phyloP scores from a whole-genome alignment of 1,140 invertebrate genomes.

The Heliconius melpomene region DNA sequence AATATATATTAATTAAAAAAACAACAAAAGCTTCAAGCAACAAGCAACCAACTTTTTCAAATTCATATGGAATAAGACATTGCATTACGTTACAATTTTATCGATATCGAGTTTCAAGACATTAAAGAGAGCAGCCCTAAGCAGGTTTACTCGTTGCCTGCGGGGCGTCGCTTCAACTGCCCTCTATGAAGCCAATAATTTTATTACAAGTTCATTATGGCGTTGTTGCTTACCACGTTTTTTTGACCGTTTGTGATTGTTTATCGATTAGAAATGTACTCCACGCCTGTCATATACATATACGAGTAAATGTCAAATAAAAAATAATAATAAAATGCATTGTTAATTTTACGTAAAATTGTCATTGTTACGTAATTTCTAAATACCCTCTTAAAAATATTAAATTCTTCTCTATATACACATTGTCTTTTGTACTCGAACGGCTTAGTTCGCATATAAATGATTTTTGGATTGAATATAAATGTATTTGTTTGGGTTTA shows the following conservation, averaged over 20 bases:
- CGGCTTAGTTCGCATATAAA: neutral
- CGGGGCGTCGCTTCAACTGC: conserved; percentile 72
- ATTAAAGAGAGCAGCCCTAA: conserved; percentile 45
- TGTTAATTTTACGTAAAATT: too few relatives aligned
- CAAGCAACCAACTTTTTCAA: neutral
- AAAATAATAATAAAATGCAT: too few relatives aligned
- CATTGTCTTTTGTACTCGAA: neutral
- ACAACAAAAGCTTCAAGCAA: neutral
- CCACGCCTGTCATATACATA: neutral
- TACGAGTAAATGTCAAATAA: neutral
- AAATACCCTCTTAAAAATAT: too few relatives aligned
- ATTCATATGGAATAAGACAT: neutral
- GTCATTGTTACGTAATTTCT: neutral
- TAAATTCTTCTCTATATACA: too few relatives aligned
- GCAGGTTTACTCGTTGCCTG: conserved; percentile 69
- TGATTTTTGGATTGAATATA: neutral
- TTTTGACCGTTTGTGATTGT: conserved; percentile 39
- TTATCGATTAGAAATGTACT: conserved; percentile 29
- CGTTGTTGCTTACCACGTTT: conserved; percentile 59
- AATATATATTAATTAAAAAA: neutral
- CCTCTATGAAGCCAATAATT: conserved; percentile 79
- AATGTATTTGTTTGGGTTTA: neutral
- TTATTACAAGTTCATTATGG: conserved; percentile 80
- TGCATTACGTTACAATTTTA: neutral
- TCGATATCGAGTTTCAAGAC: conserved; percentile 44